Percentiles rank a stretch among this genome's conserved stretches.
Evolutionary conservation across 1,140 invertebrate species (phyloP).

Genomic region (Heliconius nattereri): DNA sequence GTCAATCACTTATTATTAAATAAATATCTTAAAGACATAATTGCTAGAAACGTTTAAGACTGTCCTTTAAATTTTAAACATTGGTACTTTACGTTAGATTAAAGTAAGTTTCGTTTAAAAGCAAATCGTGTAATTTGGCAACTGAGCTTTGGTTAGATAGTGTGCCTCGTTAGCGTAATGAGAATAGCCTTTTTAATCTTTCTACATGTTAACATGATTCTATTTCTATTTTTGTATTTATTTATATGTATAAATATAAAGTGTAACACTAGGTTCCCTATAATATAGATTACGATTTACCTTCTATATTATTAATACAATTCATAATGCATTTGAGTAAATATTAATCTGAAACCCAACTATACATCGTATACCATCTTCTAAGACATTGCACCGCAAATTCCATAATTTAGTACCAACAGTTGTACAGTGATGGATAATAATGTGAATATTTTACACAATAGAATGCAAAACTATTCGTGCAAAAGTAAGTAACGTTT

Average conservation of each 20-base stretch:
- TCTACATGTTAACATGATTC: conserved; percentile 53
- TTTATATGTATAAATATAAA: conserved; percentile 6
- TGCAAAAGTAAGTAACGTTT: conserved; percentile 41
- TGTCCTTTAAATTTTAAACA: conserved; percentile 30
- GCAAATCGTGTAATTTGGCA: conserved; percentile 75
- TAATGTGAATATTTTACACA: conserved; percentile 40
- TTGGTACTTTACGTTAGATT: conserved; percentile 54
- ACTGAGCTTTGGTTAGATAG: conserved; percentile 78
- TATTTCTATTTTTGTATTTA: conserved; percentile 31
- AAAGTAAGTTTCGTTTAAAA: conserved; percentile 76
- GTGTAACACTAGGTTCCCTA: too few species aligned
- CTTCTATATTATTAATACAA: too few species aligned
- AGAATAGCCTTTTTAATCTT: conserved; percentile 69
- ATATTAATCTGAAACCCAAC: neutral
- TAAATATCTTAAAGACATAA: too few species aligned
- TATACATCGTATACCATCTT: conserved; percentile 21
- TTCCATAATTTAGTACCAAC: conserved; percentile 27
- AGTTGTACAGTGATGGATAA: conserved; percentile 34
- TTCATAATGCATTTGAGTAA: neutral
- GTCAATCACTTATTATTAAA: too few species aligned
- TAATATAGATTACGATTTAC: too few species aligned
- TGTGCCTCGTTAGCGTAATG: conserved; percentile 75
- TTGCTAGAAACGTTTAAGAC: neutral
- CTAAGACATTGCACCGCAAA: conserved; percentile 29
- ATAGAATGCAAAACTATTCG: conserved; percentile 38